Conservation (phyloP, 1,140 invertebrate species). For the Xylocopa sonorina region DNA sequence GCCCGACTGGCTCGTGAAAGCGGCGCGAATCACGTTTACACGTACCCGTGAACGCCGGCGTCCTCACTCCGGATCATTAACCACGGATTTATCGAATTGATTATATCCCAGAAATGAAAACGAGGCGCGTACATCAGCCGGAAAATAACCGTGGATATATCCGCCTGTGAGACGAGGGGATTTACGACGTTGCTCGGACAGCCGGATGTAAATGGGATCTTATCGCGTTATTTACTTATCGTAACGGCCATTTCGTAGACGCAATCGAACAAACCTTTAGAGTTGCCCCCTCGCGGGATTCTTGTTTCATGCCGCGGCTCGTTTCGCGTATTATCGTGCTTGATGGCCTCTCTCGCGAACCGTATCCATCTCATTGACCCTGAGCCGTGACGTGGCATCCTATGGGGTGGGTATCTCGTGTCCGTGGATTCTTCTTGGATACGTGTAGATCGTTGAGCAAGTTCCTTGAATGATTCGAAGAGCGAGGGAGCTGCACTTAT, state of each 20-base stretch:
- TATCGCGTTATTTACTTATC: constrained; percentile 41
- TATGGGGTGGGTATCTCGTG: no score
- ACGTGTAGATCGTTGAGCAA: no score
- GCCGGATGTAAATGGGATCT: constrained; percentile 26
- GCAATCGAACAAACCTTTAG: neutral
- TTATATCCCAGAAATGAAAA: constrained; percentile 38
- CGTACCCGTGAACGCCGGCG: constrained; percentile 3
- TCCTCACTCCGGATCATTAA: constrained; percentile 39
- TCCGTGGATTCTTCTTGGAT: no score
- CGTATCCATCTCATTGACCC: no score
- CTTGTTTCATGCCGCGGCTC: neutral
- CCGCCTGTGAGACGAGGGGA: neutral
- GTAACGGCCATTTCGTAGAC: constrained; percentile 16
- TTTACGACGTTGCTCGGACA: constrained; percentile 9
- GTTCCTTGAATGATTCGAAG: no score
- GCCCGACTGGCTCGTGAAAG: constrained; percentile 25
- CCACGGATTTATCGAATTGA: constrained; percentile 42
- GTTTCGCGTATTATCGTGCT: neutral
- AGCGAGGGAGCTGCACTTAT: no score
- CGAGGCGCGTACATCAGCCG: constrained; percentile 17
- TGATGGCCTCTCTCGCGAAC: no score
- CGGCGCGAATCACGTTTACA: constrained; percentile 32
- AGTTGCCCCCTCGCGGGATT: neutral
- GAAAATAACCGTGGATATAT: neutral
- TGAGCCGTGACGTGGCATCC: no score